Conservation (phyloP, 2,113 vertebrate genomes). For the Chlamydotis undulata region DNA sequence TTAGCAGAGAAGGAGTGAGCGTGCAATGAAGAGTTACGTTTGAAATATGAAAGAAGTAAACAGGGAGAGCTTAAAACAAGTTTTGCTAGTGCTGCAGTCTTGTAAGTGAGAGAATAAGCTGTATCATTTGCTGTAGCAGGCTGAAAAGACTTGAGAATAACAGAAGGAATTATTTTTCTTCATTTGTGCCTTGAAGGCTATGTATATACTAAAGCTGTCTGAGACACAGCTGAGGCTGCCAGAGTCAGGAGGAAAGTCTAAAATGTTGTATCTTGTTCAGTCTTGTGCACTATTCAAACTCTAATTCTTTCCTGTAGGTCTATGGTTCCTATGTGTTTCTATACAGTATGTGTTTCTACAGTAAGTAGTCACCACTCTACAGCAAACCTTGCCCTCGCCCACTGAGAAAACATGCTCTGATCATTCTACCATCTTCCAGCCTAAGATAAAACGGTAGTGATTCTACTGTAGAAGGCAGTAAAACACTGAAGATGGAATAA, state of each 20-base stretch:
- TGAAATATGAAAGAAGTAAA: slow-evolving; percentile 19
- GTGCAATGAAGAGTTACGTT: not conserved
- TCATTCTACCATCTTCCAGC: not conserved
- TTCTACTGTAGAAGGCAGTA: not conserved
- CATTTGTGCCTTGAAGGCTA: not conserved
- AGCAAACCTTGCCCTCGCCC: not conserved
- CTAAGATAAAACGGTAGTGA: not conserved
- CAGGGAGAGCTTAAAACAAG: not conserved
- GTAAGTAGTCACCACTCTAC: not conserved
- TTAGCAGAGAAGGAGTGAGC: not conserved
- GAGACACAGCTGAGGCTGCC: not conserved
- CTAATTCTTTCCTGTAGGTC: not conserved
- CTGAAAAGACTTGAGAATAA: not conserved
- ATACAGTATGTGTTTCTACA: not conserved
- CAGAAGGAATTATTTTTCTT: not conserved
- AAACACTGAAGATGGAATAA: not conserved
- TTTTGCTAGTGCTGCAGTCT: not conserved
- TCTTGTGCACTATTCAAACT: not conserved
- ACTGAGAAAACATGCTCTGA: not conserved
- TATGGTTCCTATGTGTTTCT: not conserved
- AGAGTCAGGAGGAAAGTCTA: not conserved
- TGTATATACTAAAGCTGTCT: not conserved
- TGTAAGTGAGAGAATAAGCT: not conserved
- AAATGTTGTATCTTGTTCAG: not conserved
- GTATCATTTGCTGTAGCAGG: not conserved